Conservation (phyloP, 2,888 invertebrate species). For the Sarcophaga variegata region DNA sequence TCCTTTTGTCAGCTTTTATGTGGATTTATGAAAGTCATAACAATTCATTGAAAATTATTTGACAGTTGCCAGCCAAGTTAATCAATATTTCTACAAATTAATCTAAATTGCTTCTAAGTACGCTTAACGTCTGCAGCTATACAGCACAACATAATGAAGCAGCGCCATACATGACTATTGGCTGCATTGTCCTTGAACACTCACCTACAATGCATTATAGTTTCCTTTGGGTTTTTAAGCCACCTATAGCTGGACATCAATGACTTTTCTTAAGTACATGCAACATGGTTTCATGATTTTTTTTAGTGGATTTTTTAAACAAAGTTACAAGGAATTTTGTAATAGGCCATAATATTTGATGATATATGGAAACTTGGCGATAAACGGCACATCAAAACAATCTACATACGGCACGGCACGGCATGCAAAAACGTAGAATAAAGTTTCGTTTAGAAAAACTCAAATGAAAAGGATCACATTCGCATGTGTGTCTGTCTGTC, state of each 20-base stretch:
- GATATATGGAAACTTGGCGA: constrained; percentile 65
- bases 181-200: constrained; percentile 44
- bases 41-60: not conserved
- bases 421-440: not conserved
- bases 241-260: constrained; percentile 28
- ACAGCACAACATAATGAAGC: not conserved
- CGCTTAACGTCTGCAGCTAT: not conserved
- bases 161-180: not conserved
- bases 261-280: constrained; percentile 42
- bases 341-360: constrained; percentile 68
- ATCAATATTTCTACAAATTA: not conserved
- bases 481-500: constrained; percentile 11
- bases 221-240: constrained; percentile 38
- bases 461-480: constrained; percentile 55
- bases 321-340: constrained; percentile 67
- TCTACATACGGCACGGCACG: constrained; percentile 53
- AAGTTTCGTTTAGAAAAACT: constrained; percentile 20
- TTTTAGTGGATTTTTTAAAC: constrained; percentile 16
- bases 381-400: constrained; percentile 69
- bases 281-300: constrained; percentile 17
- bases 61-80: not conserved
- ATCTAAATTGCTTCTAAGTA: not conserved
- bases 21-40: not conserved
- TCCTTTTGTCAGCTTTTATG: not conserved
- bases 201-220: constrained; percentile 47